Base-by-base conservation (phyloP, 2,888 invertebrate species). In the Tuta absoluta region DNA sequence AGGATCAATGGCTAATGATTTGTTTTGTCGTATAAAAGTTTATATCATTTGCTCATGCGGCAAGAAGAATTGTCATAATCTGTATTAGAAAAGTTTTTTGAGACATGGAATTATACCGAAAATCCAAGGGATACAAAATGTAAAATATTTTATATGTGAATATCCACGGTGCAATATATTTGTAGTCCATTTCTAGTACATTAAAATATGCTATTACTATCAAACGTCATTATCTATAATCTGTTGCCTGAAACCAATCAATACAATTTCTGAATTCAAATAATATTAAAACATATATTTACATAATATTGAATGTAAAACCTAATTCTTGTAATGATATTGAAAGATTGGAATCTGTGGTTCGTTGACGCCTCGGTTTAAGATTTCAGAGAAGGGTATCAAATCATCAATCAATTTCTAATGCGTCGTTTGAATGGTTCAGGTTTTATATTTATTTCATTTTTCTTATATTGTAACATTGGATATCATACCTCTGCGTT, bases 361-460 rank as follows among this genome's bases (percentile, higher is more conserved):
- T 33, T 3, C 37, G 37, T 58, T 58, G 57, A 58, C 37, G 19
- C 3, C n/a, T n/a, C 51, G 21, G 12, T 23, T 28, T 56, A 17
- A 17, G 56, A 21, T 58, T 58, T 58, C 63, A 57, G 65, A 69
- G 70, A 73, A 68, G 33, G 33, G 10, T 33, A 33, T 33, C 33
- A 68, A 71, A 73, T 72, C 79, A 81, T 81, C 80, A 77, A 81
- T 81, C 80, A 81, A 75, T 68, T 70, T 72, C 76, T 78, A 80
- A 79, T 75, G 72, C 70, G 69, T 75, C 75, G 72, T 68, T 70
- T 71, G 68, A 73, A 69, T 70, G 67, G 4, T 5, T 8, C 33
- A 10, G 10, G 33, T 33, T 33, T 10, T 8, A 7, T 10, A 1
- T 33, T 33, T 10, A 8, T 28, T 28, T 28, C 28, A 2, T 28